A percentile compares a stretch with the other conserved stretches of the same genome.
Evolutionary conservation across 1,140 invertebrate genomes (phyloP).

Genomic region (Ephestia elutella): DNA sequence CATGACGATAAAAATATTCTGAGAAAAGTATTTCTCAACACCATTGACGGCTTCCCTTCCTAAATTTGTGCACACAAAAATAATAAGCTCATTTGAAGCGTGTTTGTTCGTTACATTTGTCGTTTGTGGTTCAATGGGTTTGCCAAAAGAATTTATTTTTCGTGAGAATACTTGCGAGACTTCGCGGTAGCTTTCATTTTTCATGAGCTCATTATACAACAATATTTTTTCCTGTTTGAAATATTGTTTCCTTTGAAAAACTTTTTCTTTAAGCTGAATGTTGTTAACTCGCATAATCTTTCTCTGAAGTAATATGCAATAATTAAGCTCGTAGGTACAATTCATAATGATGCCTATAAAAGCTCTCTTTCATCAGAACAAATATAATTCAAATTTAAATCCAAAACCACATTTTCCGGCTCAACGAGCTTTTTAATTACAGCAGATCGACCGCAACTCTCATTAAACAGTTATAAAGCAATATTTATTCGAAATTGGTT

Average conservation of each 20-base stretch:
- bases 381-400: background rate
- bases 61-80: background rate
- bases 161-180: background rate
- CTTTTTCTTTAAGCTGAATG: background rate
- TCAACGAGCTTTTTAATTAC: constrained; percentile 38
- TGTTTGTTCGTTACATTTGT: background rate
- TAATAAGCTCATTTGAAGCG: constrained; percentile 3
- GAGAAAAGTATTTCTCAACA: no score
- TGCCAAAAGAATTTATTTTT: background rate
- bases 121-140: background rate
- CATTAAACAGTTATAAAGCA: constrained; percentile 29
- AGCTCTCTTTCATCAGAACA: background rate
- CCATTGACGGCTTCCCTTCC: background rate
- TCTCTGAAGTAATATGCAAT: no score
- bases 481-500: constrained; percentile 38
- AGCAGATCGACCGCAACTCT: constrained; percentile 25
- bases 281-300: no score
- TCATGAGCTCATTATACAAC: background rate
- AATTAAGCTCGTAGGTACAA: background rate
- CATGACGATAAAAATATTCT: no score
- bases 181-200: background rate
- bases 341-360: background rate
- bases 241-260: background rate
- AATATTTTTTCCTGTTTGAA: background rate
- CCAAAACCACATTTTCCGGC: constrained; percentile 26